These are phyloP conservation scores for Leptinotarsa peninsularis DNA, from an alignment of 2,888 invertebrate species.

Conservation along the genomic window DNA sequence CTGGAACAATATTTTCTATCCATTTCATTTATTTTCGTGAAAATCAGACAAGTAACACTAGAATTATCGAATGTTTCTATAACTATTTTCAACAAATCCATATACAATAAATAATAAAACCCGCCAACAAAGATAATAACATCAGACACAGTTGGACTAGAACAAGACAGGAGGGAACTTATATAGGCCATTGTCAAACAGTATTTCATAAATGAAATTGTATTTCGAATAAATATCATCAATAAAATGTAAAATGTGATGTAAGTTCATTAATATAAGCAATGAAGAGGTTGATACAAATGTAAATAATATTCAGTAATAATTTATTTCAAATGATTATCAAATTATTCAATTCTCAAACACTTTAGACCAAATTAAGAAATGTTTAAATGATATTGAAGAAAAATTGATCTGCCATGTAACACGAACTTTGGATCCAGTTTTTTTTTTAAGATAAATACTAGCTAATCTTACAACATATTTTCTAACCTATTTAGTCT, in stretches of 20 bases:
- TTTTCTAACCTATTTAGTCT: constrained; percentile 57
- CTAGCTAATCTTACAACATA: constrained; percentile 57
- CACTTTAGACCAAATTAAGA: background rate
- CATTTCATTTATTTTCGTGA: constrained; percentile 9
- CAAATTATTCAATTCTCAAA: too few relatives aligned
- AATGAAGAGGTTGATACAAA: background rate
- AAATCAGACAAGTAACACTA: constrained; percentile 25
- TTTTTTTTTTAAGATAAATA: constrained; percentile 54
- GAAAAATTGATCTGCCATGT: constrained; percentile 24
- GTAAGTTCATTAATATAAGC: constrained; percentile 17
- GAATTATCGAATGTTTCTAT: background rate
- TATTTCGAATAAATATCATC: constrained; percentile 41
- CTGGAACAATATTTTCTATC: background rate
- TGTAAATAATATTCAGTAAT: too few relatives aligned
- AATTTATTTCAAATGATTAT: too few relatives aligned
- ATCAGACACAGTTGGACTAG: constrained; percentile 64
- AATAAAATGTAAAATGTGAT: constrained; percentile 32
- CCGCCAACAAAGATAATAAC: constrained; percentile 58
- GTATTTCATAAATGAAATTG: background rate
- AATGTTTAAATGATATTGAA: constrained; percentile 18
- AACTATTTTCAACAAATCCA: constrained; percentile 50
- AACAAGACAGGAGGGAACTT: constrained; percentile 66
- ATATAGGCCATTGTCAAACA: constrained; percentile 65
- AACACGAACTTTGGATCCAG: constrained; percentile 52
- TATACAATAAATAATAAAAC: constrained; percentile 49